These are phyloP conservation scores for Polydrusus tereticollis DNA, from an alignment of 2,888 invertebrate species.

Conservation along the genomic window DNA sequence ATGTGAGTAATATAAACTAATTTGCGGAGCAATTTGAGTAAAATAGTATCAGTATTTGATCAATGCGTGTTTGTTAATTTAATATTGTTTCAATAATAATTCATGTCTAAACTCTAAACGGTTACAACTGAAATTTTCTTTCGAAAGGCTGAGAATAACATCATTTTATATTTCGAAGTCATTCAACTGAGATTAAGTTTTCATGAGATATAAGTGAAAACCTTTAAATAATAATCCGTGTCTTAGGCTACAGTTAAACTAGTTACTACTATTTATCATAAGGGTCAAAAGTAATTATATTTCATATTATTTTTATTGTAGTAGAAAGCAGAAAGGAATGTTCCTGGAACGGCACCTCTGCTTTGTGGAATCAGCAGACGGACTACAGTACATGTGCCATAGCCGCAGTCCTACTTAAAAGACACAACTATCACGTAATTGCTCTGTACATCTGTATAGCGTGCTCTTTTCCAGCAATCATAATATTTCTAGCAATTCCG, in stretches of 20 bases:
- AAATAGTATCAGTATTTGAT: background rate
- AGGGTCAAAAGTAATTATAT: background rate
- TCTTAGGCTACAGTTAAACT: too few species aligned
- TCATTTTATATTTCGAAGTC: too few species aligned
- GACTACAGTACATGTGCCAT: conserved; percentile 73
- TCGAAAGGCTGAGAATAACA: too few species aligned
- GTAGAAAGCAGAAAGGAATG: conserved; percentile 74
- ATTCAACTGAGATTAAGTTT: too few species aligned
- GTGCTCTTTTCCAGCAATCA: conserved; percentile 71
- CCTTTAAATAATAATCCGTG: too few species aligned
- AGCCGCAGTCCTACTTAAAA: conserved; percentile 68
- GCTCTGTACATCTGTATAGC: conserved; percentile 70
- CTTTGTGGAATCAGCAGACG: conserved; percentile 71
- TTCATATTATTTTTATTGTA: conserved; percentile 56
- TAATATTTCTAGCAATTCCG: conserved; percentile 71
- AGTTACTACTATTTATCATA: background rate
- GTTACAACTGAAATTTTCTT: too few species aligned
- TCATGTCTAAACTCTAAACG: too few species aligned
- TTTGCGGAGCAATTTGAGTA: too few species aligned
- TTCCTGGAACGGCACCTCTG: conserved; percentile 65
- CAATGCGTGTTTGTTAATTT: too few species aligned
- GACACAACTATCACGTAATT: conserved; percentile 71
- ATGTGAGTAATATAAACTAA: conserved; percentile 58
- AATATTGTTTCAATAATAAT: too few species aligned
- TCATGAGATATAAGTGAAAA: too few species aligned